Evolutionary conservation across 2,797 vertebrate genomes (phyloP), one percentile per base, ranked within the genome.

Genomic region (Lophotriccus pileatus): DNA sequence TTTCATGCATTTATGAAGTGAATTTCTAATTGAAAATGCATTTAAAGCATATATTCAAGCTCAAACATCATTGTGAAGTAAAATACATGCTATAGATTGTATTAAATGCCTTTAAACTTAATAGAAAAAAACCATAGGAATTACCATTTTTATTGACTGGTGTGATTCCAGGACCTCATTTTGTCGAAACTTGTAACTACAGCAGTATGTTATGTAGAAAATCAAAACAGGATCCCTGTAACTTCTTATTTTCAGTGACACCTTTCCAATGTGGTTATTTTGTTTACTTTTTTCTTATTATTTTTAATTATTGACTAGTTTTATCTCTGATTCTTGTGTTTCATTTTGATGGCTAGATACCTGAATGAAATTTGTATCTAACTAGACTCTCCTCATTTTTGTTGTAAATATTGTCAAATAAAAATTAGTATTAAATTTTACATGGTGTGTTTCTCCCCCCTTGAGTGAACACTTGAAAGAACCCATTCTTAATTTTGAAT

Each of bases 361-460:
- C 4, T 28, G 17, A 89, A 58, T 62, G 4, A 59, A 12, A 47
- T 63, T 59, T 87, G 24, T 81, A 12, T 36, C 10, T 52, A 34
- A 72, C 0, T 0, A 73, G 10, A 36, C 1, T 2, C 1, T 63
- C 77, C 28, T 12, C 1, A 27, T 50, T 81, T 69, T 49, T 63
- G 32, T 21, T 72, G 17, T 32, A 75, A 73, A 63, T 79, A 43
- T 22, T 19, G 41, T 52, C 4, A 37, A 78, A 83, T 47, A 53
- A 69, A 53, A 46, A 16, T 25, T 67, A 75, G 8, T 66, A 19
- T 47, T 60, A 14, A 78, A 27, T 24, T 78, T 75, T 75, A 37
- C 3, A 32, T 47, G 1, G 1, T 7, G 7, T 1, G 34, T 23
- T 62, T 63, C 34, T 44, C 4, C 46, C 4, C 1, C 4, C 3